These are phyloP conservation scores for Ecdyonurus torrentis DNA, from an alignment of 2,888 invertebrate species.

Conservation along the genomic window DNA sequence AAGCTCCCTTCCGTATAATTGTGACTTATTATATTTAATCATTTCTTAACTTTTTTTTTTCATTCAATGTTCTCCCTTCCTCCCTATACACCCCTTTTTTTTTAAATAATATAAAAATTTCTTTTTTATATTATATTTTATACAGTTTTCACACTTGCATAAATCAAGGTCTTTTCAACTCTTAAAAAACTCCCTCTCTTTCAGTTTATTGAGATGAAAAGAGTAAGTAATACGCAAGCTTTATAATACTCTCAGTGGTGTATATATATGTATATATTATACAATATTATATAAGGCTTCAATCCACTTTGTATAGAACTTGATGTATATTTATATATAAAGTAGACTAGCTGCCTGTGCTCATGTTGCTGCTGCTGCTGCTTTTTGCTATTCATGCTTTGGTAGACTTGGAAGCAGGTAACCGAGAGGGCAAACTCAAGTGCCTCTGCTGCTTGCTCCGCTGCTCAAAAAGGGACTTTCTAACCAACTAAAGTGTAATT, in stretches of 20 bases:
- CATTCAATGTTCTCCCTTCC: not conserved
- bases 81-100: not conserved
- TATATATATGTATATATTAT: too few species aligned
- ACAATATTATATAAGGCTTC: not conserved
- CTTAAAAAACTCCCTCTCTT: not conserved
- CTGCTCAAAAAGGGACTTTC: not conserved
- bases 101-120: not conserved
- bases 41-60: not conserved
- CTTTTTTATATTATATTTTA: not conserved
- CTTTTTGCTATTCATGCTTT: not conserved
- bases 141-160: not conserved
- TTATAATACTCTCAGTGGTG: not conserved
- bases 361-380: not conserved
- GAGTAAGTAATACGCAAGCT: not conserved
- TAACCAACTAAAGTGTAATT: not conserved
- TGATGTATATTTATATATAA: too few species aligned
- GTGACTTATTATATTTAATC: not conserved
- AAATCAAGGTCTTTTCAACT: not conserved
- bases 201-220: not conserved
- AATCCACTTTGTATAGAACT: not conserved
- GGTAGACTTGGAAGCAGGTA: too few species aligned
- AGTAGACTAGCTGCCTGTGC: too few species aligned
- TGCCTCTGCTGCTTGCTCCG: not conserved
- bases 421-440: not conserved
- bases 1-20: not conserved